phyloP scores from a whole-genome alignment of 2,113 vertebrate genomes.

The Trochalopteron elliotii region DNA sequence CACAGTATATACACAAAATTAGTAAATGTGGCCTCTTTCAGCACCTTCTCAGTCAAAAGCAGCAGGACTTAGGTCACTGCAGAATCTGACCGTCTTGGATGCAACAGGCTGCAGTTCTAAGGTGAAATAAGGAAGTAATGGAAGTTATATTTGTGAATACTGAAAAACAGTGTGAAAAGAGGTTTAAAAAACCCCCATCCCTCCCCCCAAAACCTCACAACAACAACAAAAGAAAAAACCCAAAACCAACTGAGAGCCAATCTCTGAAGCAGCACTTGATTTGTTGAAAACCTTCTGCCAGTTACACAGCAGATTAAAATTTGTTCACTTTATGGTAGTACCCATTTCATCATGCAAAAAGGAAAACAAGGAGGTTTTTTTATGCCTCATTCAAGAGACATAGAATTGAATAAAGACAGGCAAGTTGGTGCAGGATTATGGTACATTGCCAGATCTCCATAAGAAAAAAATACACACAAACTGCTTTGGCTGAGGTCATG shows the following conservation, averaged over 20 bases:
- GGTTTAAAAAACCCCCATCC: neutral
- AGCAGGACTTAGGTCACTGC: neutral
- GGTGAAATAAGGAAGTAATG: neutral
- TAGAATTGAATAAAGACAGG: neutral
- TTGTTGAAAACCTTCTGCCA: neutral
- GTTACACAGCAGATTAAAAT: neutral
- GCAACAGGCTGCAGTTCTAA: neutral
- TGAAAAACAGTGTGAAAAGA: neutral
- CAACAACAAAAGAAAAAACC: neutral
- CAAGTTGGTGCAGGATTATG: neutral
- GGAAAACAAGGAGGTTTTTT: neutral
- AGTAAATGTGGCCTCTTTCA: neutral
- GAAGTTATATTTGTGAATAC: neutral
- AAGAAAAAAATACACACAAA: neutral
- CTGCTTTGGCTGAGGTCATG: neutral
- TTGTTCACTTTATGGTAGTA: neutral
- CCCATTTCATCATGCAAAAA: neutral
- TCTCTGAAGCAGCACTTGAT: neutral
- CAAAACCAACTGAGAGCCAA: neutral
- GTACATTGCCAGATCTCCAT: neutral
- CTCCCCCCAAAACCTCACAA: accelerated
- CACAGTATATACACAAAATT: neutral
- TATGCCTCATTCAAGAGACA: neutral
- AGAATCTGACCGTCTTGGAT: neutral
- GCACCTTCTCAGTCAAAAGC: neutral